Percentiles rank a stretch among this genome's conserved stretches.
phyloP scores from a whole-genome alignment of 2,113 vertebrate species.

The Gambusia holbrooki region DNA sequence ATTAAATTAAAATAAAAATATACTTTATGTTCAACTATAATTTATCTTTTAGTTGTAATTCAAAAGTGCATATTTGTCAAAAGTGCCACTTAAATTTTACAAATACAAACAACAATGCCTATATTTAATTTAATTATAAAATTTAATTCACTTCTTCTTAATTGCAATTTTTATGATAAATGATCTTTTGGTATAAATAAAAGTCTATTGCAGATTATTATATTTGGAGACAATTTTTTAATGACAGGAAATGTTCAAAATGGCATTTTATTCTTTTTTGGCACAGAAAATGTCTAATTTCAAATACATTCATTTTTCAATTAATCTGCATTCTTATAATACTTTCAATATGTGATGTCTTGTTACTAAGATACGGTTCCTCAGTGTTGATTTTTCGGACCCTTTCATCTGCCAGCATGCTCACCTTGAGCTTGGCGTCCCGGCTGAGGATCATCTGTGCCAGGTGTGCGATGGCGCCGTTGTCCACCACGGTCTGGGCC shows the following conservation, averaged over 20 bases:
- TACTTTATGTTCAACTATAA: not conserved
- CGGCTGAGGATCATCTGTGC: slow-evolving; percentile 92
- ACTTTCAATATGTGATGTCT: not conserved
- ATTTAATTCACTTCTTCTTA: no score
- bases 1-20: not conserved
- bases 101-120: not conserved
- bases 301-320: not conserved
- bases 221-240: not conserved
- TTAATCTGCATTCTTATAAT: not conserved
- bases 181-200: not conserved
- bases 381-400: not conserved
- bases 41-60: no score
- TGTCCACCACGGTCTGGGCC: slow-evolving; percentile 91
- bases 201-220: not conserved
- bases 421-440: slow-evolving; percentile 93
- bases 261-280: not conserved
- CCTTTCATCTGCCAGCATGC: not conserved
- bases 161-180: not conserved
- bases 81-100: not conserved
- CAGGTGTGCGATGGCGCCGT: slow-evolving; percentile 88
- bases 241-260: not conserved
- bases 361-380: not conserved
- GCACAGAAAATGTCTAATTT: not conserved
- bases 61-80: not conserved
- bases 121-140: not conserved